phyloP scores from a whole-genome alignment of 2,888 invertebrate genomes.

The Acleris holmiana region DNA sequence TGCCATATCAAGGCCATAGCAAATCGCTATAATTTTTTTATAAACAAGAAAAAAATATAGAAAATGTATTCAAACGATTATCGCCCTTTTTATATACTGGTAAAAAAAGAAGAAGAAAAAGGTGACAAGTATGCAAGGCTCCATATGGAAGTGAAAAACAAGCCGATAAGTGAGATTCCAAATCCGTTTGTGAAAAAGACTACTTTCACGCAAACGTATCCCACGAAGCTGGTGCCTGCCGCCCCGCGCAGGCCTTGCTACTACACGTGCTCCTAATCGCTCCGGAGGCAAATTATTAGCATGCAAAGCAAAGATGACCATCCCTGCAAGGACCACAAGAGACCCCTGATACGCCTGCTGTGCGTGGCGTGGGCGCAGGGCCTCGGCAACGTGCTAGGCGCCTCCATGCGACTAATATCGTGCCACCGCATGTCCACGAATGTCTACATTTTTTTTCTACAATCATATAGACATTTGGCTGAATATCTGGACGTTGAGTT shows the following conservation, averaged over 20 bases:
- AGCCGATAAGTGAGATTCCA: constrained; percentile 48
- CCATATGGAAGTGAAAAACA: constrained; percentile 73
- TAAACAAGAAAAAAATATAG: constrained; percentile 38
- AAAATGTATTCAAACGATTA: constrained; percentile 68
- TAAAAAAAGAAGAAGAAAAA: constrained; percentile 76
- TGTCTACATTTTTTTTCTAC: constrained; percentile 61
- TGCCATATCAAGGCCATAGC: background rate
- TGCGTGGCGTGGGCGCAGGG: constrained; percentile 57
- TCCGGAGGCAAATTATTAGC: background rate
- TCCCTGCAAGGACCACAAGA: constrained; percentile 43
- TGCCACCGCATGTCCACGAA: constrained; percentile 64
- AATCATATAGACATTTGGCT: constrained; percentile 54
- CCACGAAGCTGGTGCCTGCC: constrained; percentile 67
- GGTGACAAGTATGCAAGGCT: constrained; percentile 72
- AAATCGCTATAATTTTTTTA: constrained; percentile 19
- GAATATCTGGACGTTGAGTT: constrained; percentile 52
- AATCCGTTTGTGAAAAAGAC: constrained; percentile 70
- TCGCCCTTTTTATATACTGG: constrained; percentile 68
- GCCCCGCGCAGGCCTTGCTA: constrained; percentile 69
- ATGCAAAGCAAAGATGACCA: constrained; percentile 48
- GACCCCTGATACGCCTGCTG: constrained; percentile 53
- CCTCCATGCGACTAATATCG: constrained; percentile 53
- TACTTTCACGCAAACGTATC: constrained; percentile 71
- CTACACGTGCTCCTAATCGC: constrained; percentile 60
- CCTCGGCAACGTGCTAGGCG: constrained; percentile 55